Base-by-base conservation (phyloP, 2,888 invertebrate genomes). In the Pasiphila rectangulata region DNA sequence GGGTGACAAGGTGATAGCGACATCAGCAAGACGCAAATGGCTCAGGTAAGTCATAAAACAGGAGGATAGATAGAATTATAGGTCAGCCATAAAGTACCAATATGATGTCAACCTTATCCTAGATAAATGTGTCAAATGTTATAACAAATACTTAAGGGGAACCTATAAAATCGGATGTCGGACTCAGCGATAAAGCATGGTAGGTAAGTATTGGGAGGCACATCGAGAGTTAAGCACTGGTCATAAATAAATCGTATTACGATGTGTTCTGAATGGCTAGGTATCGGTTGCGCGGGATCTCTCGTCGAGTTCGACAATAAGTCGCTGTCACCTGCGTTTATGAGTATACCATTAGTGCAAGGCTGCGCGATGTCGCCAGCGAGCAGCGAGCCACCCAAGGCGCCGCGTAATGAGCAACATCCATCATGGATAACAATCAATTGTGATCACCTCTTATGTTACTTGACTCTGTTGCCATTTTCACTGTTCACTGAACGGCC, bases 191-290 rank as follows among this genome's bases (percentile, higher is more conserved):
- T 78, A 78, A 76, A 80, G 69, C 69, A 64, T 56, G 58, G 54
- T 17, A n/a, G 9, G 13, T 7, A 12, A 56, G 65, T 72, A 73
- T 72, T 64, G 69, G 71, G 66, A 66, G 63, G 58, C 65, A 72
- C 55, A 67, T 63, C 57, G 65, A 57, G 69, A 70, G 70, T 72
- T 75, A 75, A 82, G 79, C 73, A 68, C 72, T 72, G 59, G 73
- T 63, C 76, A 81, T 86, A 84, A 85, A 87, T 86, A 84, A 83
- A 77, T 78, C 70, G 78, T 79, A 82, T 82, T 79, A 79, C 76
- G 72, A 74, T 72, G 72, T 71, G 73, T 78, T 76, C 76, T 75
- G 73, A 77, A 75, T 73, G 69, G 73, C 67, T 69, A 68, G 67
- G 68, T 83, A 82, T 83, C 82, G 68, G 63, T 55, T 64, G 65